phyloP scores from a whole-genome alignment of 2,113 vertebrate genomes.

The Oryzias celebensis region DNA sequence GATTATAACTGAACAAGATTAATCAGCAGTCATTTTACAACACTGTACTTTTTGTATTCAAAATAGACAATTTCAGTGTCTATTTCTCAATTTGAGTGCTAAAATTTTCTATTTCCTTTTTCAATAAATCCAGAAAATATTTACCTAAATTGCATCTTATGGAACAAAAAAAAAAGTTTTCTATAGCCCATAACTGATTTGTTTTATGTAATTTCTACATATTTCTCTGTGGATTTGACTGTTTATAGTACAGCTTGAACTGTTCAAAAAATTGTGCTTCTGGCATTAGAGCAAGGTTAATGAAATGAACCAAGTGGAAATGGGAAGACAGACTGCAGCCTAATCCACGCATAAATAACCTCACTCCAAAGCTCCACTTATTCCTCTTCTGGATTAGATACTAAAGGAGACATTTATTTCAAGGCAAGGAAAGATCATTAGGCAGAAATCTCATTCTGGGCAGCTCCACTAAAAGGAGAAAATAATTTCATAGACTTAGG shows the following conservation, averaged over 20 bases:
- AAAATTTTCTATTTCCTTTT: neutral
- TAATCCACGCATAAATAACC: slow-evolving; percentile 38
- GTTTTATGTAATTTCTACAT: neutral
- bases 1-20: slow-evolving; percentile 1
- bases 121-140: neutral
- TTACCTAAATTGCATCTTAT: neutral
- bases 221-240: neutral
- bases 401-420: slow-evolving; percentile 38
- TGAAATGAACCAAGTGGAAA: slow-evolving; percentile 29
- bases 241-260: slow-evolving; percentile 12
- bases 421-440: slow-evolving; percentile 49
- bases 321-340: slow-evolving; percentile 12
- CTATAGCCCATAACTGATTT: neutral
- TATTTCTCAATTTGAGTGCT: neutral
- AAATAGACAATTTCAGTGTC: neutral
- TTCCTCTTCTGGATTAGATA: slow-evolving; percentile 21
- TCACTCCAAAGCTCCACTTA: slow-evolving; percentile 28
- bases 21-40: slow-evolving; percentile 1
- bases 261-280: neutral
- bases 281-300: slow-evolving; percentile 21
- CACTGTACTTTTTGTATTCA: rapidly evolving
- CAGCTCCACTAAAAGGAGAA: slow-evolving; percentile 29
- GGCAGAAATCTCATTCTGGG: slow-evolving; percentile 37
- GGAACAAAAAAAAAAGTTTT: neutral
- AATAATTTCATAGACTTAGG: slow-evolving; percentile 56